A percentile compares a stretch with the other conserved stretches of the same genome.
phyloP scores from a whole-genome alignment of 2,113 vertebrate species.

The Thalassoma bifasciatum region DNA sequence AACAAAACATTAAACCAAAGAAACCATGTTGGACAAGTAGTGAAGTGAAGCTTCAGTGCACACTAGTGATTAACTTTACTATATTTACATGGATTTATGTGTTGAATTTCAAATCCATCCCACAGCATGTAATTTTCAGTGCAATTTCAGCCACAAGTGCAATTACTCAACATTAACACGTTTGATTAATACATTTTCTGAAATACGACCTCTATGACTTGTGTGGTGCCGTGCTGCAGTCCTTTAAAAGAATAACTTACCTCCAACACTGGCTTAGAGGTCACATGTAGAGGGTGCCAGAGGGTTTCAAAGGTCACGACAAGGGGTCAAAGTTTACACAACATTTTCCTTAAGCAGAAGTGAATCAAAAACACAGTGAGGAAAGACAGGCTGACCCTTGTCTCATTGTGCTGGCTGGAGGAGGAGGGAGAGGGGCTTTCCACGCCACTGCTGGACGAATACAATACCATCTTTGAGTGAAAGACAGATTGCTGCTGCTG shows the following conservation, averaged over 20 bases:
- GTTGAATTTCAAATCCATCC: no score
- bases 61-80: no score
- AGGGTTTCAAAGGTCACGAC: conserved; percentile 59
- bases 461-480: conserved; percentile 78
- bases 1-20: no score
- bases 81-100: neutral
- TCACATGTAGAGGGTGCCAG: conserved; percentile 27
- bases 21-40: no score
- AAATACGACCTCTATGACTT: conserved; percentile 9
- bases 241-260: conserved; percentile 21
- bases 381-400: conserved; percentile 76
- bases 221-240: neutral
- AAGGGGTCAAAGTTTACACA: conserved; percentile 74
- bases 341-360: conserved; percentile 73
- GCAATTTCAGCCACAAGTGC: neutral
- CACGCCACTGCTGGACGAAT: conserved; percentile 43
- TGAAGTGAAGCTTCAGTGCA: no score
- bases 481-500: conserved; percentile 49
- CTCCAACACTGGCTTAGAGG: conserved; percentile 18
- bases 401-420: conserved; percentile 59
- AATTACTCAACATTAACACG: neutral
- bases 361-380: conserved; percentile 69
- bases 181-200: neutral
- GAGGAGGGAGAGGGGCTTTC: conserved; percentile 64
- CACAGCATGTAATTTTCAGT: neutral